Evolutionary conservation across 2,113 vertebrate genomes (phyloP).

Genomic region (Brevimyrus niger): DNA sequence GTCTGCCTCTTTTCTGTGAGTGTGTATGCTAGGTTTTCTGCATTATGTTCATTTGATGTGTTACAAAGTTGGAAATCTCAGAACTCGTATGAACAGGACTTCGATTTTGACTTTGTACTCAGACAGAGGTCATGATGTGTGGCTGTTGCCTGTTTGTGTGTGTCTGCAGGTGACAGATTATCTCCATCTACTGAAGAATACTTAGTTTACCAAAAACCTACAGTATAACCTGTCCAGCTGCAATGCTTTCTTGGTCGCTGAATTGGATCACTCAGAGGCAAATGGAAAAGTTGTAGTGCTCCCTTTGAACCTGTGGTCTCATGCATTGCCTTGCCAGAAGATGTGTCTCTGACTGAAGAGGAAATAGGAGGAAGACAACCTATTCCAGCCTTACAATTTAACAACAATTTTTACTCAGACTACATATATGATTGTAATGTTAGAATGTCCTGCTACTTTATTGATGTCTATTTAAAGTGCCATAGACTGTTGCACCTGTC

Average conservation of each 20-base stretch:
- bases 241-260: neutral
- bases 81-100: neutral
- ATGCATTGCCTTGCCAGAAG: neutral
- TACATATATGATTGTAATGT: neutral
- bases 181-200: neutral
- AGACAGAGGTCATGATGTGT: neutral
- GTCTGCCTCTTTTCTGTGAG: neutral
- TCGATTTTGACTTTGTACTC: neutral
- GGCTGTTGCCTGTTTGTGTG: neutral
- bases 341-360: neutral
- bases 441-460: neutral
- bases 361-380: neutral
- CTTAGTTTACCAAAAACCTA: neutral
- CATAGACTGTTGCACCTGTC: neutral
- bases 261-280: neutral
- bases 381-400: neutral
- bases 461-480: neutral
- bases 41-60: neutral
- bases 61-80: neutral
- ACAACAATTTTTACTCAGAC: neutral
- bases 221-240: neutral
- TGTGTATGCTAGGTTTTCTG: neutral
- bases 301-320: neutral
- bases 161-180: neutral
- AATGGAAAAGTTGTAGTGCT: neutral